Evolutionary conservation across 2,113 vertebrate species (phyloP), one percentile per base, ranked within the genome.

Genomic region (Phalacrocorax brasilianus): DNA sequence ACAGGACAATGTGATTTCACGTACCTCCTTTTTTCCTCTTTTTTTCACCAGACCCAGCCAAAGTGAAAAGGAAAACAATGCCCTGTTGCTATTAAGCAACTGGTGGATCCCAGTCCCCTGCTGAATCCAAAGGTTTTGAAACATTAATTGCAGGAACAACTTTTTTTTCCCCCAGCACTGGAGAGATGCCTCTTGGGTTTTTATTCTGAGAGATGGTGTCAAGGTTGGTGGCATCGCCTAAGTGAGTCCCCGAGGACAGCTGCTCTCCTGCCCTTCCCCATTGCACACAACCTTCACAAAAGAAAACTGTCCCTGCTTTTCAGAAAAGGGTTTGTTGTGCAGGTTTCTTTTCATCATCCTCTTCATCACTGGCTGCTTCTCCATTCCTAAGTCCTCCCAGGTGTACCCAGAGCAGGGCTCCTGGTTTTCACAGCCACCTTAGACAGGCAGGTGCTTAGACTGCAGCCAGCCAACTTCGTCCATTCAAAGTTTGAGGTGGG

Each of bases 1-100:
- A 14, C 7, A 63, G 42, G 19, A 24, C 1, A 2, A 22, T 1
- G 1, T 47, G 42, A 45, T n/a, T 53, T n/a, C 59, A 38, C 0
- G 0, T 26, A 12, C n/a, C 13, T 77, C 28, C 27, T 71, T 33
- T 47, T 30, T 44, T 65, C 38, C 44, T 56, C 27, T 26, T 30
- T 52, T 45, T 66, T 42, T 35, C 73, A 27, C 20, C 40, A 61
- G 40, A 47, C 4, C 17, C 40, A 65, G 38, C 20, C 44, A 53
- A 52, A 45, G 19, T 52, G 32, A 72, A 47, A 66, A 85, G 8
- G 4, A 19, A 65, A 66, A 52, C 2, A 0, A 35, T 32, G 66
- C 19, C 23, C 26, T 14, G 26, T 22, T 49, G n/a, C 47, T 19
- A 17, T 55, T 67, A 42, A 66, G 40, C 17, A 77, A 18, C 24